These are phyloP conservation scores for Melanostoma scalare DNA, from an alignment of 2,888 invertebrate genomes.

Conservation along the genomic window DNA sequence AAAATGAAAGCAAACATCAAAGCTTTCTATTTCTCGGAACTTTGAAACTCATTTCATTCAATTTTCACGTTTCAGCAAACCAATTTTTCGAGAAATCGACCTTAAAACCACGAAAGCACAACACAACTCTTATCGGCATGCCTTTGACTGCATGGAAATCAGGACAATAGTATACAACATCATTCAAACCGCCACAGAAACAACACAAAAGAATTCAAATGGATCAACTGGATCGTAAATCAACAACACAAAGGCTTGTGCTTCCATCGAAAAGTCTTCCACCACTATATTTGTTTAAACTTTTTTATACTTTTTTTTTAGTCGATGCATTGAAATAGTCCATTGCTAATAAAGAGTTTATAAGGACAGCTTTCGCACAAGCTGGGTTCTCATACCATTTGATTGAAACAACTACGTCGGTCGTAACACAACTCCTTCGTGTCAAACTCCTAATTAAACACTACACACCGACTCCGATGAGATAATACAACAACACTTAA, in stretches of 20 bases:
- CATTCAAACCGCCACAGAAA: conserved; percentile 18
- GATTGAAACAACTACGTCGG: neutral
- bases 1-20: too few species aligned
- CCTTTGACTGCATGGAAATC: conserved; percentile 35
- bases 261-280: conserved; percentile 19
- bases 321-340: conserved; percentile 54
- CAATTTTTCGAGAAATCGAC: conserved; percentile 16
- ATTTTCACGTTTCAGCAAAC: neutral
- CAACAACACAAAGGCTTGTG: conserved; percentile 20
- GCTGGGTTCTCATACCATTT: neutral
- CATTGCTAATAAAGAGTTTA: conserved; percentile 47
- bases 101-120: conserved; percentile 14
- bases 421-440: conserved; percentile 50
- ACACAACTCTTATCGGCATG: conserved; percentile 18
- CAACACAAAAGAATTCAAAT: conserved; percentile 27
- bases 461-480: conserved; percentile 23
- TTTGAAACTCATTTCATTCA: too few species aligned
- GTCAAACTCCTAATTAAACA: conserved; percentile 67
- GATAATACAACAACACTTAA: conserved; percentile 42
- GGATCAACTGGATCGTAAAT: conserved; percentile 46
- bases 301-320: conserved; percentile 14
- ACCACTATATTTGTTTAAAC: conserved; percentile 17
- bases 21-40: too few species aligned
- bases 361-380: conserved; percentile 27
- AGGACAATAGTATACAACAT: conserved; percentile 11